Evolutionary conservation across 2,888 invertebrate genomes (phyloP).

Genomic region (Scaptomyza tumidula): DNA sequence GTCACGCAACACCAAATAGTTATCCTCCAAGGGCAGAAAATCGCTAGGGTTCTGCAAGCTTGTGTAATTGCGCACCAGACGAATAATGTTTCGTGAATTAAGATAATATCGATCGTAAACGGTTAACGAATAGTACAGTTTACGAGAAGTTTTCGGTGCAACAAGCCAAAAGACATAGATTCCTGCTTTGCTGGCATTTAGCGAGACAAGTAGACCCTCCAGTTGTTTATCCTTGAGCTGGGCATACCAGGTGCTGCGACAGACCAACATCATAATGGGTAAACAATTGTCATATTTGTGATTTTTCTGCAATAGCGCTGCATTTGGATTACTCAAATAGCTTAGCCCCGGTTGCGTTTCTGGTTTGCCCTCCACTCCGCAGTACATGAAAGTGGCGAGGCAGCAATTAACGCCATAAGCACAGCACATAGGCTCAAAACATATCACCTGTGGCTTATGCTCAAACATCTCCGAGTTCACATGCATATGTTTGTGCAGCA

Average conservation of each 20-base stretch:
- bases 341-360: slow-evolving; percentile 25
- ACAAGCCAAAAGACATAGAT: slow-evolving; percentile 63
- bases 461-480: slow-evolving; percentile 25
- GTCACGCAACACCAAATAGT: slow-evolving; percentile 54
- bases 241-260: slow-evolving; percentile 53
- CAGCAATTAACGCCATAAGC: slow-evolving; percentile 12
- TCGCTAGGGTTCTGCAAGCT: slow-evolving; percentile 49
- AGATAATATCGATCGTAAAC: slow-evolving; percentile 40
- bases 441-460: slow-evolving; percentile 19
- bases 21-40: slow-evolving; percentile 37
- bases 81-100: slow-evolving; percentile 46
- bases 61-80: slow-evolving; percentile 38
- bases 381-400: slow-evolving; percentile 48
- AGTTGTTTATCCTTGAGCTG: slow-evolving; percentile 41
- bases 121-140: slow-evolving; percentile 51
- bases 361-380: slow-evolving; percentile 13
- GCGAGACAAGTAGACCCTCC: slow-evolving; percentile 23
- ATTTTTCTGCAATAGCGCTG: slow-evolving; percentile 17
- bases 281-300: slow-evolving; percentile 38
- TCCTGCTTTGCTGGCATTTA: slow-evolving; percentile 17
- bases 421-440: slow-evolving; percentile 32
- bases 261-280: slow-evolving; percentile 46
- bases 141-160: slow-evolving; percentile 31
- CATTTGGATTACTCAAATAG: slow-evolving; percentile 31
- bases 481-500: slow-evolving; percentile 35